phyloP scores from a whole-genome alignment of 2,888 invertebrate genomes.

The Meiosimyza decipiens region DNA sequence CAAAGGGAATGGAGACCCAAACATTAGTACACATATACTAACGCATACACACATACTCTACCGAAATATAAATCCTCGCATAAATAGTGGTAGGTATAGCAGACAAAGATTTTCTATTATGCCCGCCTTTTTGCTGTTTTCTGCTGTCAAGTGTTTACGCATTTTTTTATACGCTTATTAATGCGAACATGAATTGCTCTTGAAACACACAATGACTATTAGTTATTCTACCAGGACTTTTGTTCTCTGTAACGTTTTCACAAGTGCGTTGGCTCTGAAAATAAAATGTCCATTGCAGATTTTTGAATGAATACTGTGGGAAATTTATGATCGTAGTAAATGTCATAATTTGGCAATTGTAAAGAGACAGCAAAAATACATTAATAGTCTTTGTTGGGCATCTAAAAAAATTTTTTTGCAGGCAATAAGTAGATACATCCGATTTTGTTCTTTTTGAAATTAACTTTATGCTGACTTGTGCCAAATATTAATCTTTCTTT shows the following conservation, averaged over 20 bases:
- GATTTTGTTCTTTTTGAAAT: no score
- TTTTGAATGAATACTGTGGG: slow-evolving; percentile 20
- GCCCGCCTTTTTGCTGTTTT: slow-evolving; percentile 31
- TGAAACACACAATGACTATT: not conserved
- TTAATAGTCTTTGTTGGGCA: no score
- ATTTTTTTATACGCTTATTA: slow-evolving; percentile 30
- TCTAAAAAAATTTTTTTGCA: no score
- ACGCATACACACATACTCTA: no score
- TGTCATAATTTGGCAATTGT: slow-evolving; percentile 15
- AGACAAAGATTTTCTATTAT: slow-evolving; percentile 7
- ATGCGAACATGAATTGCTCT: slow-evolving; percentile 11
- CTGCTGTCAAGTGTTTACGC: slow-evolving; percentile 12
- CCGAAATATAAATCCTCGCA: not conserved
- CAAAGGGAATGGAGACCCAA: not conserved
- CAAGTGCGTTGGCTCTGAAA: not conserved
- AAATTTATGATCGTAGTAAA: slow-evolving; percentile 27
- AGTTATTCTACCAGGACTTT: slow-evolving; percentile 15
- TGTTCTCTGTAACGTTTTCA: not conserved
- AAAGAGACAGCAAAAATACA: no score
- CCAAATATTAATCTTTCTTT: no score
- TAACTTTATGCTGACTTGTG: no score
- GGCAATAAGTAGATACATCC: no score
- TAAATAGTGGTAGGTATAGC: not conserved
- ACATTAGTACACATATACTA: not conserved
- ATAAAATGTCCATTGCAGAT: slow-evolving; percentile 27